Base-by-base conservation (phyloP, 2,888 invertebrate genomes). In the Silvanus unidentatus region DNA sequence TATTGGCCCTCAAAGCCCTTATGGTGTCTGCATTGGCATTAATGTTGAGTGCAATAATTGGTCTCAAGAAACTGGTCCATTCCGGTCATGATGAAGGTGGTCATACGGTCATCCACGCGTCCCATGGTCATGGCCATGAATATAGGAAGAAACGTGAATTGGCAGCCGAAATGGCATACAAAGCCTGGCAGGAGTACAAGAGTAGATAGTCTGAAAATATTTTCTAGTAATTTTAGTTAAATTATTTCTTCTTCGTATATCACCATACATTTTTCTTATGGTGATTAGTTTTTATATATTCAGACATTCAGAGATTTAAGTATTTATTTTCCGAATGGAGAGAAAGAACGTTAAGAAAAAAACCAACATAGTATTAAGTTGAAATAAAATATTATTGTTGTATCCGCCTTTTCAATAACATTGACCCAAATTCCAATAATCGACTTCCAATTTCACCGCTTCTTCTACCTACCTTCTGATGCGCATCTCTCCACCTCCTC, bases 1-100 rank as follows among this genome's bases (percentile, higher is more conserved):
- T 86, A 0, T 67, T 89, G 0, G 86, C 88, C 14, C 83, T 88
- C 84, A 89, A 89, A 57, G 73, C 72, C 10, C 60, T 73, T 3
- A 71, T 72, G 66, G 71, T 73, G 16, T 84, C 88, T 37, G 82
- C 84, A 1, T 66, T 88, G 44, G 88, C 88, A 0, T 69, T 88
- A 9, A 79, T 88, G 79, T 72, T 88, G 44, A 84, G 88, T 34
- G 76, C 81, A n/a, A 76, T 88, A 34, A 77, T 88, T 1, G 88
- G 86, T 1, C 73, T 86, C 34, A 88, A 88, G 72, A 84, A 86
- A 50, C 69, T 86, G 43, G 70, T 83, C 0, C 77, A 81, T 1
- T 66, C 72, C 15, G 79, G 79, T 15, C 71, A 75, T 47, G 75
- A 68, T 56, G 73, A 66, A 3, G 54, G 47, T 45, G 68, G 70